A percentile compares a stretch with the other conserved stretches of the same genome.
phyloP scores from a whole-genome alignment of 2,113 vertebrate genomes.

The Cinclus cinclus region DNA sequence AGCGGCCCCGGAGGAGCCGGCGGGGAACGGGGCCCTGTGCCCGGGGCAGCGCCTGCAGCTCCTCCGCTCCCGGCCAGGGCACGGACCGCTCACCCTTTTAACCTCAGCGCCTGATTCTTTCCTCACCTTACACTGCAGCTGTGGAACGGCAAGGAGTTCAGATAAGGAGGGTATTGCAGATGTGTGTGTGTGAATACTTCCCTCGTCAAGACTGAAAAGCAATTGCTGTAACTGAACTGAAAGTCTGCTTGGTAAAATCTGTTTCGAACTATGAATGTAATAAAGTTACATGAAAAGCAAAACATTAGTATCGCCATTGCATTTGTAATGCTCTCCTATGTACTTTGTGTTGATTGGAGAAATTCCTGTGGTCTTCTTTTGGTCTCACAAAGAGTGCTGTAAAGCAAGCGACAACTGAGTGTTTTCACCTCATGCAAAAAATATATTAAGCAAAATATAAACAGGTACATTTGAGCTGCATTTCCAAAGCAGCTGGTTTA shows the following conservation, averaged over 20 bases:
- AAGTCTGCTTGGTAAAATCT: background rate
- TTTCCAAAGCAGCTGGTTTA: background rate
- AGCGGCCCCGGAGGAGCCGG: background rate
- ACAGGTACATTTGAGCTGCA: background rate
- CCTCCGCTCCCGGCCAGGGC: background rate
- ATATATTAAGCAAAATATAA: background rate
- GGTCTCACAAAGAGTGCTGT: background rate
- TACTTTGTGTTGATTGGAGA: background rate
- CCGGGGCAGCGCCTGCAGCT: background rate
- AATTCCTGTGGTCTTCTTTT: background rate
- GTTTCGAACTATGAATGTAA: background rate
- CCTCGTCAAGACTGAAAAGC: background rate
- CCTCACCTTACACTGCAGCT: no score
- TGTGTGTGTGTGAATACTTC: background rate
- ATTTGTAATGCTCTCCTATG: background rate
- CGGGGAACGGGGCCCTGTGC: no score
- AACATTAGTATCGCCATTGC: background rate
- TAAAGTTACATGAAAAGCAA: background rate
- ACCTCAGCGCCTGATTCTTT: background rate
- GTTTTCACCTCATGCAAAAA: background rate
- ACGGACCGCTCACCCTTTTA: background rate
- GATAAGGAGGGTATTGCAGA: background rate
- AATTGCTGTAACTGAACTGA: background rate
- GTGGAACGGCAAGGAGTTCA: background rate
- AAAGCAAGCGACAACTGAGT: background rate